A percentile compares a stretch with the other conserved stretches of the same genome.
phyloP scores from a whole-genome alignment of 1,140 invertebrate species.

The Macrostomum lignano region DNA sequence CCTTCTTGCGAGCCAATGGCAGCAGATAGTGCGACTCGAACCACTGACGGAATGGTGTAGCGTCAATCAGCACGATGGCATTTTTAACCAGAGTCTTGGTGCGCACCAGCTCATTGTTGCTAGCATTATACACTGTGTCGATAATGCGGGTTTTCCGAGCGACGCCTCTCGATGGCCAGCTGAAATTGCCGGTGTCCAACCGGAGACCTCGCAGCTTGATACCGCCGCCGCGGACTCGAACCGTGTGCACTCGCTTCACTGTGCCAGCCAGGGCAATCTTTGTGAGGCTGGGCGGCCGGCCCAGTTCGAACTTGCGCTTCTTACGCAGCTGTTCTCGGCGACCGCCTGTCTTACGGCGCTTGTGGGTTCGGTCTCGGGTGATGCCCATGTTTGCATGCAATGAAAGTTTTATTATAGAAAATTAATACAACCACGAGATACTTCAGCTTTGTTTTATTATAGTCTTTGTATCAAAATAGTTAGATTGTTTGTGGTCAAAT shows the following conservation, averaged over 20 bases:
- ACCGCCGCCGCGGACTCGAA: constrained; percentile 79
- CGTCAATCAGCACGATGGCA: constrained; percentile 82
- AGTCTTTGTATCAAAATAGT: no score
- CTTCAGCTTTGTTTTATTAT: no score
- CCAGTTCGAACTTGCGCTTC: constrained; percentile 98
- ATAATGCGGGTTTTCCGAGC: constrained; percentile 87
- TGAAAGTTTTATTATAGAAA: no score
- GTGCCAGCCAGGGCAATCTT: no score
- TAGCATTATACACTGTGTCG: constrained; percentile 96
- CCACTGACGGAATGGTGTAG: constrained; percentile 91
- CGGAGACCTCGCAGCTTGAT: constrained; percentile 77
- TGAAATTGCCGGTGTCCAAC: constrained; percentile 76
- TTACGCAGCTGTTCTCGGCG: constrained; percentile 71
- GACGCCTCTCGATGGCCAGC: constrained; percentile 77
- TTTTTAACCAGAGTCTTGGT: constrained; percentile 98
- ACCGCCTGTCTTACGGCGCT: constrained; percentile 80
- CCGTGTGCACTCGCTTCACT: constrained; percentile 56
- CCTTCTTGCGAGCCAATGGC: constrained; percentile 78
- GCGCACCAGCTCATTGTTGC: constrained; percentile 77
- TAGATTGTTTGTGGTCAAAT: no score
- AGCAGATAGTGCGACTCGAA: constrained; percentile 82
- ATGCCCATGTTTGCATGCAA: no score
- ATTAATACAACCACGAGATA: no score
- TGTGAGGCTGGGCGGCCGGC: constrained; percentile 81
- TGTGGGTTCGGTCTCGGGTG: constrained; percentile 91